Evolutionary conservation across 2,113 vertebrate genomes (phyloP).

Genomic region (Martes martes): DNA sequence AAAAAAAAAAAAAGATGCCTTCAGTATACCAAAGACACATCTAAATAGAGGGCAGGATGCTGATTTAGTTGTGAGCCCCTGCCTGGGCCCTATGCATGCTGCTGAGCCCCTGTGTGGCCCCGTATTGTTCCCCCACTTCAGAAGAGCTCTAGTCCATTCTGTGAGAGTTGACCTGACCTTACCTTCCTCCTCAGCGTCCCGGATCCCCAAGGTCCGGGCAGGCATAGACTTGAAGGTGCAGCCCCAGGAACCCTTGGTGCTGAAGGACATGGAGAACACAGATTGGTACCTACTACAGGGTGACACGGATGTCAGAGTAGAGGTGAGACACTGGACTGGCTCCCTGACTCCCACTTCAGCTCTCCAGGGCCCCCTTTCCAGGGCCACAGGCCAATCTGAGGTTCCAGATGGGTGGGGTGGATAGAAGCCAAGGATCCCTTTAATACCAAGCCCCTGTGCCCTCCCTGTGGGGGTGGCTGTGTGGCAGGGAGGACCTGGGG

Average conservation of each 20-base stretch:
- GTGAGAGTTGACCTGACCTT: neutral
- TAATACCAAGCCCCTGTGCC: neutral
- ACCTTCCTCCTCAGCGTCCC: slow-evolving; percentile 77
- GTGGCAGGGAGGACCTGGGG: neutral
- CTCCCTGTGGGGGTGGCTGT: neutral
- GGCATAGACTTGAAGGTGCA: slow-evolving; percentile 89
- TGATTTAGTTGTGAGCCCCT: neutral
- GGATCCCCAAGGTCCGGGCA: slow-evolving; percentile 82
- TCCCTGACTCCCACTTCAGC: neutral
- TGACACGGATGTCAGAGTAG: slow-evolving; percentile 73
- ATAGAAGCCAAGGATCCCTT: neutral
- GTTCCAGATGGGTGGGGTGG: neutral
- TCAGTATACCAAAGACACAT: neutral
- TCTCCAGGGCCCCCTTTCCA: neutral
- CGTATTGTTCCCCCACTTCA: neutral
- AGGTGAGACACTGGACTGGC: slow-evolving; percentile 80
- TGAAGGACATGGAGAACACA: slow-evolving; percentile 86
- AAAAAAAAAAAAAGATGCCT: neutral
- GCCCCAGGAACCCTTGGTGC: slow-evolving; percentile 84
- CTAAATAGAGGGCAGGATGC: neutral
- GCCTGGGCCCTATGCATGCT: neutral
- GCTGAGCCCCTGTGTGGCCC: neutral
- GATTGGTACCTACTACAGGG: slow-evolving; percentile 85
- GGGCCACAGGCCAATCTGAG: neutral
- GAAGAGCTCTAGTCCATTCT: neutral